Percentiles rank a stretch among this genome's conserved stretches.
phyloP scores from a whole-genome alignment of 2,888 invertebrate species.

The Rotaria sp. region DNA sequence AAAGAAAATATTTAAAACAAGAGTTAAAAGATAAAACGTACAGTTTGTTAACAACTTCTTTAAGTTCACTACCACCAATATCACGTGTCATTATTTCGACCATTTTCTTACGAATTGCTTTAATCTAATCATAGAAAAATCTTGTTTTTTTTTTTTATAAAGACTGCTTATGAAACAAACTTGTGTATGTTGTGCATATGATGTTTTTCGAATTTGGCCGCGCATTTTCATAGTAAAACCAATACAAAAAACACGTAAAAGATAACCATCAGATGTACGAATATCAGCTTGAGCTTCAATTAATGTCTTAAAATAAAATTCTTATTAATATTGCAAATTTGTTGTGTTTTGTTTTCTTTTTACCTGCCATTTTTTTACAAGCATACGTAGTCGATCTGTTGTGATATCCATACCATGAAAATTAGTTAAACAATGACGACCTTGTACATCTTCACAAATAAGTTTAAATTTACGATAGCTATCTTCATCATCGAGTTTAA shows the following conservation, averaged over 20 bases:
- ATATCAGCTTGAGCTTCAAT: conserved; percentile 95
- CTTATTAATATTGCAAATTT: too few relatives aligned
- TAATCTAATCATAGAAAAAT: conserved; percentile 59
- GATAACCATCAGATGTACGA: conserved; percentile 92
- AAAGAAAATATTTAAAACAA: conserved; percentile 15
- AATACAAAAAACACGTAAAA: conserved; percentile 92
- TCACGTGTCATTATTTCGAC: conserved; percentile 87
- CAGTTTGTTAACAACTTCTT: conserved; percentile 88
- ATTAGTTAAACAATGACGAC: conserved; percentile 84
- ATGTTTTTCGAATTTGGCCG: conserved; percentile 87
- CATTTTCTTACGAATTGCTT: conserved; percentile 92
- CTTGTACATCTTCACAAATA: conserved; percentile 93
- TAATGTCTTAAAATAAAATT: conserved; percentile 61
- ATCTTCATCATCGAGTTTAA: conserved; percentile 78
- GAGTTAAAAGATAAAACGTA: conserved; percentile 46
- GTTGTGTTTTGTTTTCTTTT: not conserved
- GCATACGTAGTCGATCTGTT: conserved; percentile 93
- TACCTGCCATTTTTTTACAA: conserved; percentile 96
- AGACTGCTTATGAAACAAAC: conserved; percentile 58
- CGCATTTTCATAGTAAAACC: conserved; percentile 95
- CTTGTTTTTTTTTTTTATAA: not conserved
- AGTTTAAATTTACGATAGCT: conserved; percentile 95
- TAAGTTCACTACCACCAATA: conserved; percentile 79
- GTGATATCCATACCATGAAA: conserved; percentile 99
- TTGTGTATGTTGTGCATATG: conserved; percentile 95